Base-by-base conservation (phyloP, 2,888 invertebrate genomes). In the Heliconius ismenius region DNA sequence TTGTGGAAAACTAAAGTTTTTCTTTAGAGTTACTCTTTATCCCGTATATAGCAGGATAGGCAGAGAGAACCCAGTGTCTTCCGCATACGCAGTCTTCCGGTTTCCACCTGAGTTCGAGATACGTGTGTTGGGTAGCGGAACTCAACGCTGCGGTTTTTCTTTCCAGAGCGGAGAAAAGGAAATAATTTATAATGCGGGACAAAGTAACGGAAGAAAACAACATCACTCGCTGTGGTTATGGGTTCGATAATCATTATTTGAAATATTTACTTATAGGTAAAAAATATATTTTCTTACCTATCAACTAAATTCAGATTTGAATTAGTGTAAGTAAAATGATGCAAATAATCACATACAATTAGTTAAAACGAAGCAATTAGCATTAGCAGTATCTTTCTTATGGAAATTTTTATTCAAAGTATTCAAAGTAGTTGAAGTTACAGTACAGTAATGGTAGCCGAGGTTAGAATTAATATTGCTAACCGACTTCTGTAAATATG, bases 351-450 rank as follows among this genome's bases (percentile, higher is more conserved):
- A 67, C 24, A 39, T 43, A 67, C 24, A 26, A 67, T 67, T 24
- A 67, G 39, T 24, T 67, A 43, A 67, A 67, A 43, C 3, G 43
- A 24, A 43, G 13, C 15, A 39, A 24, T 39, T 39, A 65, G 24
- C n/a, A 65, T 39, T 1, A 43, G 43, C 4, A 15, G 39, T 15
- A 9, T 39, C 39, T 39, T 67, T 67, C 7, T 67, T 39, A 67
- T 67, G 67, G 39, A 67, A 67, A 67, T 67, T 67, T 39, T 39
- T 67, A 67, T 67, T 39, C 24, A 39, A 24, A 67, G 36, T 36
- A 24, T 39, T 39, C 9, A 58, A 58, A 58, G 58, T 58, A 9
- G 24, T 7, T n/a, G n/a, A 65, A 36, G 18, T 49, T 18, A 24
- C 39, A 15, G 39, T 58, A n/a, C 1, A 60, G 1, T 43, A 3